A percentile compares a stretch with the other conserved stretches of the same genome.
phyloP scores from a whole-genome alignment of 1,140 invertebrate species.

The Papilio aristodemus region DNA sequence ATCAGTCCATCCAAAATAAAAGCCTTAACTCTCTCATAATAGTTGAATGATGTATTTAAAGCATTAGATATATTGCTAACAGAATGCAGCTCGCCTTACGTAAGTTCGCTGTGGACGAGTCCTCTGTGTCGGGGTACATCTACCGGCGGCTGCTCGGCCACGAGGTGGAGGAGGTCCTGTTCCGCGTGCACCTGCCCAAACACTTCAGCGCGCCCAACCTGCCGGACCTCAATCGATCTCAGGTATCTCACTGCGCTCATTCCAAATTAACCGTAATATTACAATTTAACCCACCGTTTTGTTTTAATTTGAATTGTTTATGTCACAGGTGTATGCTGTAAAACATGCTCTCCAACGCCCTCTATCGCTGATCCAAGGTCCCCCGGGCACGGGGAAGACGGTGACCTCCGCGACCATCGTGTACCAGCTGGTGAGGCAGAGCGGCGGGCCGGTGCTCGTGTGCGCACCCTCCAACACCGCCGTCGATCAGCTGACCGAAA shows the following conservation, averaged over 20 bases:
- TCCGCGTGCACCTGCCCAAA: constrained; percentile 94
- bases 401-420: constrained; percentile 99
- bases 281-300: neutral
- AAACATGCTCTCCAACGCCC: constrained; percentile 99
- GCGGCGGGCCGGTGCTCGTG: constrained; percentile 96
- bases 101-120: constrained; percentile 98
- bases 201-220: constrained; percentile 98
- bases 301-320: constrained; percentile 33
- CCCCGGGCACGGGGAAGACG: constrained; percentile 98
- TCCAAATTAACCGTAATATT: neutral
- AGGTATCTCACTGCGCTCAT: constrained; percentile 73
- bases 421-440: constrained; percentile 98
- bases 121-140: constrained; percentile 98
- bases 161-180: constrained; percentile 97
- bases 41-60: too few relatives aligned
- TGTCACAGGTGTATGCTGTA: constrained; percentile 94
- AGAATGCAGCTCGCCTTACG: constrained; percentile 97
- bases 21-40: too few relatives aligned
- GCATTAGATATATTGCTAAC: constrained; percentile 7
- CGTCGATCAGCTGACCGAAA: constrained; percentile 99
- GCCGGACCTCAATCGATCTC: constrained; percentile 98
- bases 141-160: constrained; percentile 98
- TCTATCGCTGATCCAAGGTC: constrained; percentile 96
- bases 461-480: constrained; percentile 99
- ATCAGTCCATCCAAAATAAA: too few relatives aligned